These are phyloP conservation scores for Cephus rjabovi DNA, from an alignment of 2,888 invertebrate genomes.

Conservation along the genomic window DNA sequence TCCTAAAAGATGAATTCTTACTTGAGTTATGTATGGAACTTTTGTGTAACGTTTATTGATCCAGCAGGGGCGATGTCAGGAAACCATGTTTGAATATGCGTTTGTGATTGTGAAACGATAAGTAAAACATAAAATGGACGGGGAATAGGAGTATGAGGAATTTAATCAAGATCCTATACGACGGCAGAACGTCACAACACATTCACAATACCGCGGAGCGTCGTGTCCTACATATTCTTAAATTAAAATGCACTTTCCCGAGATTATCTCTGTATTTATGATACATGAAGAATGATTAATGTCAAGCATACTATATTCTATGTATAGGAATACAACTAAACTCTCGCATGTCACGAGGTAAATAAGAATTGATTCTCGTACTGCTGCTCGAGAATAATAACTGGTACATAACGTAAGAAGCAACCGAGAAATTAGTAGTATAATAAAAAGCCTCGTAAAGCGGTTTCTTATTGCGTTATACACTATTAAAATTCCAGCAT, in stretches of 20 bases:
- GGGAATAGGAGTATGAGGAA: background rate
- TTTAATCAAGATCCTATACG: background rate
- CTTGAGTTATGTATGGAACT: background rate
- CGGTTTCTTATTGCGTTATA: background rate
- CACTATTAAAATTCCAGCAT: background rate
- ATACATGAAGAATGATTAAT: background rate
- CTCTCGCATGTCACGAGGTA: background rate
- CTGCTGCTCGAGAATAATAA: background rate
- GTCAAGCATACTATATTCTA: background rate
- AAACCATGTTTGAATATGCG: background rate
- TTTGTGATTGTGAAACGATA: background rate
- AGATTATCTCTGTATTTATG: conserved; percentile 15
- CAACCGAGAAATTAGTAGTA: background rate
- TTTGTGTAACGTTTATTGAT: background rate
- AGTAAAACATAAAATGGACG: background rate
- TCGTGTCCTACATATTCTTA: conserved; percentile 16
- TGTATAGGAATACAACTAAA: background rate
- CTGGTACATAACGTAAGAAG: background rate
- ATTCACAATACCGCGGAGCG: background rate
- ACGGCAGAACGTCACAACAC: background rate
- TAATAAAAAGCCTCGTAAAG: background rate
- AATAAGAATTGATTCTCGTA: background rate
- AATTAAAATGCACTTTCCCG: conserved; percentile 29
- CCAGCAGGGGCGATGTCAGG: background rate
- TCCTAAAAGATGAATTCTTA: background rate